phyloP scores from a whole-genome alignment of 1,140 invertebrate genomes.

The Magallana gigas region DNA sequence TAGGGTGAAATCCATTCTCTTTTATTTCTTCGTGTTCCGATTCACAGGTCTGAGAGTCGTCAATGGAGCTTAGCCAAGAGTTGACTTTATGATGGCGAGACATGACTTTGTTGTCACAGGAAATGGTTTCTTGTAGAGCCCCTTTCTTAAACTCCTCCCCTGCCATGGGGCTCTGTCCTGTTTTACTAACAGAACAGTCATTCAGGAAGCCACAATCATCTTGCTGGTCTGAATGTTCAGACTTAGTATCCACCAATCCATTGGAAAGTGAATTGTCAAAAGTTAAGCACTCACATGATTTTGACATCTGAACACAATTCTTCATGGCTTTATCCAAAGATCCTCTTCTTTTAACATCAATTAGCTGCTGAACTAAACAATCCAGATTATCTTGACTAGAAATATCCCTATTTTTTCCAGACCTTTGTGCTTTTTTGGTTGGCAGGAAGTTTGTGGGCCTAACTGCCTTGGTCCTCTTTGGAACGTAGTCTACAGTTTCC shows the following conservation, averaged over 20 bases:
- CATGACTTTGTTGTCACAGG: constrained; percentile 50
- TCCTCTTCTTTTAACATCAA: constrained; percentile 9
- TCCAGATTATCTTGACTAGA: constrained; percentile 36
- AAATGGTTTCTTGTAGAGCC: background rate
- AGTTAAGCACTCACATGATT: constrained; percentile 38
- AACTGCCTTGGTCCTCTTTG: constrained; percentile 11
- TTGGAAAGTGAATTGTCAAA: constrained; percentile 10
- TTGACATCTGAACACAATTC: constrained; percentile 6
- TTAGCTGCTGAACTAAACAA: constrained; percentile 21
- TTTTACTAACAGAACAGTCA: constrained; percentile 23
- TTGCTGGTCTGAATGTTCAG: background rate
- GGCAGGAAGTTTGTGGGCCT: constrained; percentile 25
- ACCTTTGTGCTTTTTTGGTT: background rate
- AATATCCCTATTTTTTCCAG: constrained; percentile 10
- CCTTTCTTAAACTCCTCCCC: constrained; percentile 7
- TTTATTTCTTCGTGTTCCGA: constrained; percentile 24
- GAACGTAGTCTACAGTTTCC: background rate
- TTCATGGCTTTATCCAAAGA: constrained; percentile 15
- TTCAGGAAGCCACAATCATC: constrained; percentile 12
- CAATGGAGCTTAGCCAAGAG: constrained; percentile 51
- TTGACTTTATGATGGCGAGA: constrained; percentile 59
- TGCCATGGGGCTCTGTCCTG: background rate
- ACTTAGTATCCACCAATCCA: constrained; percentile 11
- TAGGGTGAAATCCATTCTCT: constrained; percentile 4
- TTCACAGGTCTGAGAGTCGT: constrained; percentile 26